These are phyloP conservation scores for Villa cingulata DNA, from an alignment of 2,888 invertebrate species.

Conservation along the genomic window DNA sequence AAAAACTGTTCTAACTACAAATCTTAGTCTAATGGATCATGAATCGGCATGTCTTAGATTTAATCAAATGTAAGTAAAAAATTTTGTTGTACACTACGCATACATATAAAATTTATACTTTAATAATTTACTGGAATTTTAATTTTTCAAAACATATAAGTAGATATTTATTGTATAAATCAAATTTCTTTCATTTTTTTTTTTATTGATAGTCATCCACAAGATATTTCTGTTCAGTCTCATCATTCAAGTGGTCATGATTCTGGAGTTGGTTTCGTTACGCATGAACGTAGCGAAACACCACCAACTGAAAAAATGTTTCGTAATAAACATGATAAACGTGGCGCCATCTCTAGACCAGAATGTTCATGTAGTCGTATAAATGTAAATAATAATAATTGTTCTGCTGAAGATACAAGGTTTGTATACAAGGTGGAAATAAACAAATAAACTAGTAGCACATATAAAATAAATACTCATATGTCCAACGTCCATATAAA, in stretches of 20 bases:
- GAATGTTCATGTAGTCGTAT: conserved; percentile 11
- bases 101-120: neutral
- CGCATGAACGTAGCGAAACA: conserved; percentile 21
- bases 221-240: conserved; percentile 64
- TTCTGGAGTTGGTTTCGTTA: conserved; percentile 53
- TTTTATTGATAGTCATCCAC: conserved; percentile 27
- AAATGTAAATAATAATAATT: conserved; percentile 4
- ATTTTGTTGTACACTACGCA: too few species aligned
- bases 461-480: too few species aligned
- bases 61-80: conserved; percentile 33
- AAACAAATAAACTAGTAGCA: too few species aligned
- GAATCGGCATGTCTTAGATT: conserved; percentile 41
- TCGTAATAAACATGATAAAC: conserved; percentile 10
- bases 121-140: too few species aligned
- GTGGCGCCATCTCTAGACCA: neutral
- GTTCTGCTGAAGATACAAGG: conserved; percentile 15
- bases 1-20: conserved; percentile 31
- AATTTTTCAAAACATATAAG: too few species aligned
- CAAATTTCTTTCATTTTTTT: too few species aligned
- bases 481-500: too few species aligned
- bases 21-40: conserved; percentile 30
- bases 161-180: too few species aligned
- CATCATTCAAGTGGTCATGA: conserved; percentile 72
- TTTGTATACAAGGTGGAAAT: conserved; percentile 1
- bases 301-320: conserved; percentile 13